These are phyloP conservation scores for Phoxinus phoxinus DNA, from an alignment of 2,113 vertebrate species.

Conservation along the genomic window DNA sequence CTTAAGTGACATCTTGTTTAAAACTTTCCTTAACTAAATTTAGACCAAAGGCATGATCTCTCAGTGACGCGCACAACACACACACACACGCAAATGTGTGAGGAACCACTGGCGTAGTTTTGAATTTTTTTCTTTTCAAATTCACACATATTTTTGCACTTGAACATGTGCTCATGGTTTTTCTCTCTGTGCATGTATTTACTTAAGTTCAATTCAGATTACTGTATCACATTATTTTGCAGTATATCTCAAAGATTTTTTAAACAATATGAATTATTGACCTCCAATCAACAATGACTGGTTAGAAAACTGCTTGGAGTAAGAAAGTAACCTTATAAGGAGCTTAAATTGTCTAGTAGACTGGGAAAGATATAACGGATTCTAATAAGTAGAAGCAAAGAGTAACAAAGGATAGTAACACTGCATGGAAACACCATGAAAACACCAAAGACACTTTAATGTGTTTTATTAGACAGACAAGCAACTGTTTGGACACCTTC, in stretches of 20 bases:
- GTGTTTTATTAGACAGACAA: too few species aligned
- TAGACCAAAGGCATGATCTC: background rate
- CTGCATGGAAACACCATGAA: too few species aligned
- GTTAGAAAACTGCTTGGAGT: background rate
- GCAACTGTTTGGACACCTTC: too few species aligned
- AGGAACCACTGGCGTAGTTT: background rate
- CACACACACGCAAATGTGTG: background rate
- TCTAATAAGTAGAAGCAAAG: background rate
- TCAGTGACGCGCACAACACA: background rate
- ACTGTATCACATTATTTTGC: slow-evolving; percentile 2
- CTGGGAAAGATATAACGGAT: background rate
- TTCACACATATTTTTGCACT: slow-evolving; percentile 20
- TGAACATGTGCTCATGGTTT: slow-evolving; percentile 13
- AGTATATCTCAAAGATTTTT: background rate
- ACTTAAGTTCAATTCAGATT: background rate
- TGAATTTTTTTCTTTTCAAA: background rate
- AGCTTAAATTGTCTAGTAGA: background rate
- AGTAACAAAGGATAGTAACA: too few species aligned
- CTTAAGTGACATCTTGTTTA: slow-evolving; percentile 24
- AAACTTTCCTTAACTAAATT: slow-evolving; percentile 19
- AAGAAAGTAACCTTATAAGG: background rate
- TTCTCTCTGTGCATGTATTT: slow-evolving; percentile 2
- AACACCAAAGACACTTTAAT: too few species aligned
- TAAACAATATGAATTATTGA: background rate
- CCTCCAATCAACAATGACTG: background rate